These are phyloP conservation scores for Cyanoliseus patagonus DNA, from an alignment of 2,113 vertebrate genomes.

Conservation along the genomic window DNA sequence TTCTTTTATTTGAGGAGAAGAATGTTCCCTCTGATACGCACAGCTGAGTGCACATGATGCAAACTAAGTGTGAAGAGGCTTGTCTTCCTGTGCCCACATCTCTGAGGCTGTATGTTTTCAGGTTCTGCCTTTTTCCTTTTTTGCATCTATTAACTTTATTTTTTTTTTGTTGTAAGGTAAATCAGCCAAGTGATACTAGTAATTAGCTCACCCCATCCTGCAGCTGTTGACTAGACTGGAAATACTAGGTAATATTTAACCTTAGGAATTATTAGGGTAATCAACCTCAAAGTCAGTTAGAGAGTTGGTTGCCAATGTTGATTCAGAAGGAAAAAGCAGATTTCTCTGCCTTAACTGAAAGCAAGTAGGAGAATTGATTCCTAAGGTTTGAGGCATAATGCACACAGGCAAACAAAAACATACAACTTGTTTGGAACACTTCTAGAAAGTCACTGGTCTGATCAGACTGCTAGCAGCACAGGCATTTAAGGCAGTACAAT, in stretches of 20 bases:
- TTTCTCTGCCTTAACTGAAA: not conserved
- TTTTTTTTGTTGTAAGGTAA: not conserved
- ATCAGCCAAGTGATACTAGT: not conserved
- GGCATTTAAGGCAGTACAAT: not conserved
- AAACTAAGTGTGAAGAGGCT: not conserved
- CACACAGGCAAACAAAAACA: not conserved
- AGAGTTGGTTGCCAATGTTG: not conserved
- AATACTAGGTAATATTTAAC: not conserved
- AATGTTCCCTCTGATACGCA: not conserved
- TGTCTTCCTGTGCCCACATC: not conserved
- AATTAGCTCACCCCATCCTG: not conserved
- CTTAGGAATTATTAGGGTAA: not conserved
- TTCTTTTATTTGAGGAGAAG: constrained; percentile 6
- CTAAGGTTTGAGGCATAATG: not conserved
- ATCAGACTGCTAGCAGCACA: not conserved
- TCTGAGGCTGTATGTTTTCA: not conserved
- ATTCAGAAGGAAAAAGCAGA: not conserved
- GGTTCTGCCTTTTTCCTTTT: not conserved
- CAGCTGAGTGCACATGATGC: not conserved
- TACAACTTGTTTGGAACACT: not conserved
- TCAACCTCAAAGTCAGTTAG: not conserved
- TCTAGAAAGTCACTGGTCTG: not conserved
- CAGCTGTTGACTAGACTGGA: not conserved
- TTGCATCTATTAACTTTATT: not conserved
- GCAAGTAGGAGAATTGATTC: not conserved